Evolutionary conservation across 2,797 vertebrate species (phyloP), one percentile per base, ranked within the genome.

Genomic region (Scolopax bukidnonensis): DNA sequence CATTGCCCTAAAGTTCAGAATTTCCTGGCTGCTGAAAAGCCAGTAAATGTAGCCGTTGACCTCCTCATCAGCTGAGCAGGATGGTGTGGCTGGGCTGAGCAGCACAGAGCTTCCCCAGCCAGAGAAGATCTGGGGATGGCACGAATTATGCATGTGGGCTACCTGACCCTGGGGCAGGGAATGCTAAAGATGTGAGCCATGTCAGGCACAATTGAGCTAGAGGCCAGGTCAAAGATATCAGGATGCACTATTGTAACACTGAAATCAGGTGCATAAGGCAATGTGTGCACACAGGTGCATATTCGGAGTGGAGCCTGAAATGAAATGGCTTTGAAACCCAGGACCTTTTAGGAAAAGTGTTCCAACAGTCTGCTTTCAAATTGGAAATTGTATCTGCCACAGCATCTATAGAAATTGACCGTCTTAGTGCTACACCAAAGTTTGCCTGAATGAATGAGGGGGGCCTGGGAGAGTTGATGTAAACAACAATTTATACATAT

Each of bases 21-120:
- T 93, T 82, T 71, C n/a, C 36, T 18, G 21, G 19, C 20, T 84
- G 19, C 21, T 74, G 33, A 70, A 75, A 65, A 59, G 12, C 10
- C 40, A 7, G 15, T 47, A 68, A 59, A 80, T 10, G 9, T 51
- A 33, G 15, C 21, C 77, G 16, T 45, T 80, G 56, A 59, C 2
- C 0, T 73, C 27, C 54, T 67, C 3, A 0, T 6, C 50, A 78
- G 24, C 9, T 0, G 1, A 16, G 10, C 7, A 79, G 40, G n/a
- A 45, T 7, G 4, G 32, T 8, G 21, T 59, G 19, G 40, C 15
- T 40, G 16, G 16, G 3, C 30, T 75, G 24, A 76, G 27, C 41
- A 60, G 19, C 69, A 65, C 21, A 17, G 28, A 50, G 3, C 15
- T 91, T 79, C 30, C 30, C 19, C 9, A 4, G 12, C 10, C 0